These are phyloP conservation scores for Chrysolina haemoptera DNA, from an alignment of 2,888 invertebrate genomes.

Conservation along the genomic window DNA sequence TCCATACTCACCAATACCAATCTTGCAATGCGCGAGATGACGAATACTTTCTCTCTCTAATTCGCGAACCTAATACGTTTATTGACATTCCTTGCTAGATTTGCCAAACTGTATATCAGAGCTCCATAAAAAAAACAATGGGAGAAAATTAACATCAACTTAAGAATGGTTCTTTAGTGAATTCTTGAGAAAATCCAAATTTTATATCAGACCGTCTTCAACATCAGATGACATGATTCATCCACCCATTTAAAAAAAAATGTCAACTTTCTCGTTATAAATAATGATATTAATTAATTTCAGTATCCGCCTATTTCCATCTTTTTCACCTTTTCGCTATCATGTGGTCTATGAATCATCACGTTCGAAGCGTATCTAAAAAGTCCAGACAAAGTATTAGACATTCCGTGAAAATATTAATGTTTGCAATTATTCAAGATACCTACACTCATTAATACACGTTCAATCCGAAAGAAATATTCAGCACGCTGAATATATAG, in stretches of 20 bases:
- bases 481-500: conserved; percentile 38
- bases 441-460: conserved; percentile 41
- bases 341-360: conserved; percentile 54
- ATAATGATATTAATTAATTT: neutral
- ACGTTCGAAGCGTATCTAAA: conserved; percentile 35
- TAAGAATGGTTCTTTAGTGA: too few relatives aligned
- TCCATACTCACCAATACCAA: too few relatives aligned
- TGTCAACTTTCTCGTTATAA: neutral
- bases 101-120: too few relatives aligned
- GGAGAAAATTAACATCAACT: too few relatives aligned
- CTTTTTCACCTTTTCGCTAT: conserved; percentile 21
- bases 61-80: too few relatives aligned
- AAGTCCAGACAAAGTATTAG: conserved; percentile 39
- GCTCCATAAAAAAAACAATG: too few relatives aligned
- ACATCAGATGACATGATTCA: too few relatives aligned
- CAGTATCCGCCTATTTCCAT: neutral
- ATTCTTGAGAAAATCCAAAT: neutral
- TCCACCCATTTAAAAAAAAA: too few relatives aligned
- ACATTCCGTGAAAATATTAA: conserved; percentile 44
- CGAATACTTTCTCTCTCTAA: too few relatives aligned
- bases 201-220: too few relatives aligned
- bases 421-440: conserved; percentile 47
- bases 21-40: too few relatives aligned
- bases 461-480: conserved; percentile 43
- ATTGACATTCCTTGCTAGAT: too few relatives aligned